Percentiles rank a stretch among this genome's conserved stretches.
phyloP scores from a whole-genome alignment of 2,888 invertebrate species.

The Auanema freiburgensis region DNA sequence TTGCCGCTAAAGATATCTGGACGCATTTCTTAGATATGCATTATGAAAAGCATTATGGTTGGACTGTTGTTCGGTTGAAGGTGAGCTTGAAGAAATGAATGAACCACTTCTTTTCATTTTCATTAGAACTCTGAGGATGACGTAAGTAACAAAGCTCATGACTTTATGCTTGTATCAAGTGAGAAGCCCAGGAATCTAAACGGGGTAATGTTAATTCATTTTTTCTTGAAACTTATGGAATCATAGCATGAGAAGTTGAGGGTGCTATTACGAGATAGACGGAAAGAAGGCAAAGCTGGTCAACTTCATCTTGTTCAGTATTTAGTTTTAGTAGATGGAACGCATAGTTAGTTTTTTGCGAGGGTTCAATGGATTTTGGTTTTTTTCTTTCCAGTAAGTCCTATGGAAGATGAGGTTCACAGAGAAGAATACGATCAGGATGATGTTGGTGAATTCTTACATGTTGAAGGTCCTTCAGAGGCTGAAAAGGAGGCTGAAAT shows the following conservation, averaged over 20 bases:
- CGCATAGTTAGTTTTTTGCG: slow-evolving; percentile 12
- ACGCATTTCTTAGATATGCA: slow-evolving; percentile 73
- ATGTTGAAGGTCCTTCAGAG: slow-evolving; percentile 11
- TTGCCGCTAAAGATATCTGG: slow-evolving; percentile 74
- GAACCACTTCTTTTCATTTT: neutral
- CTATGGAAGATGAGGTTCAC: slow-evolving; percentile 22
- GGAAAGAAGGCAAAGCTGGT: slow-evolving; percentile 5
- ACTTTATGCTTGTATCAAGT: slow-evolving; percentile 44
- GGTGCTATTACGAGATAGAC: slow-evolving; percentile 31
- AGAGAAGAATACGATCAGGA: slow-evolving; percentile 25
- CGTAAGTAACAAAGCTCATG: slow-evolving; percentile 16
- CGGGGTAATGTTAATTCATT: neutral
- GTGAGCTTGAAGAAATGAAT: slow-evolving; percentile 10
- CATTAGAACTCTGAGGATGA: slow-evolving; percentile 10
- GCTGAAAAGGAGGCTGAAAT: slow-evolving; percentile 17
- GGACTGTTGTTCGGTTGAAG: slow-evolving; percentile 74
- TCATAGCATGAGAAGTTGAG: slow-evolving; percentile 20
- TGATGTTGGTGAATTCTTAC: slow-evolving; percentile 22
- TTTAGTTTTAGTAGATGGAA: slow-evolving; percentile 20
- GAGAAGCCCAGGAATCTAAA: neutral
- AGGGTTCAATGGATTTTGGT: neutral
- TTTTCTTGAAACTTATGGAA: neutral
- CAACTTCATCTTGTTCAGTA: slow-evolving; percentile 17
- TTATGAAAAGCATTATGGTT: slow-evolving; percentile 73
- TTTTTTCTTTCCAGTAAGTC: slow-evolving; percentile 15